Conservation (phyloP, 2,797 vertebrate species). For the Tenualosa ilisha region DNA sequence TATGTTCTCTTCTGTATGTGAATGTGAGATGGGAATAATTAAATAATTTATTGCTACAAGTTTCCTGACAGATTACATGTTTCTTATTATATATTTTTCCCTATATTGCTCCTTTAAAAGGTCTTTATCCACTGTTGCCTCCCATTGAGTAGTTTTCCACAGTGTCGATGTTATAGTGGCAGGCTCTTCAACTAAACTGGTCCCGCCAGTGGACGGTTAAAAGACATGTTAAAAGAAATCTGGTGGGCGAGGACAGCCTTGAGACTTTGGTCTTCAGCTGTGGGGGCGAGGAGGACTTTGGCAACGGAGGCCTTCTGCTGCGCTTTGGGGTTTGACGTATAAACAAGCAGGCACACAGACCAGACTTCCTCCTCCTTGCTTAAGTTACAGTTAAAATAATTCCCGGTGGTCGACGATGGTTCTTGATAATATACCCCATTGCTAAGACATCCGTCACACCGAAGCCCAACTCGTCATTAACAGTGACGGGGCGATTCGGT, state of each 20-base stretch:
- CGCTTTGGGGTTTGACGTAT: constrained; percentile 1
- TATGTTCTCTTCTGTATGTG: too few relatives aligned
- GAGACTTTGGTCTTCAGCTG: neutral
- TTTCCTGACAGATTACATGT: too few relatives aligned
- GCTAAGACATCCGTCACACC: neutral
- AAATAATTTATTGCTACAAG: too few relatives aligned
- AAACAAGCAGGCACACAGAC: neutral
- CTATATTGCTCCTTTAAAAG: too few relatives aligned
- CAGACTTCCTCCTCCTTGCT: neutral
- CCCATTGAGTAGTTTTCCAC: too few relatives aligned
- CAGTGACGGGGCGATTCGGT: neutral
- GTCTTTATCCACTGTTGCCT: too few relatives aligned
- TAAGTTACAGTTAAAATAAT: neutral
- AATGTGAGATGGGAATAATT: too few relatives aligned
- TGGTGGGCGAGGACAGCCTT: neutral
- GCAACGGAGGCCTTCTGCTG: neutral
- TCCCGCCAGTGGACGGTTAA: neutral
- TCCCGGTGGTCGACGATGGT: neutral
- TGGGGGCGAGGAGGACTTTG: neutral
- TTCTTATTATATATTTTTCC: too few relatives aligned
- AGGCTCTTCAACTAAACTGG: neutral
- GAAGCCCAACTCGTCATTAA: neutral
- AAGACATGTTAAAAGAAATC: neutral
- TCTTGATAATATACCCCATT: neutral
- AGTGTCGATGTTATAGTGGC: too few relatives aligned